Evolutionary conservation across 2,888 invertebrate species (phyloP), one percentile per base, ranked within the genome.

Genomic region (Melinopterus prodromus): DNA sequence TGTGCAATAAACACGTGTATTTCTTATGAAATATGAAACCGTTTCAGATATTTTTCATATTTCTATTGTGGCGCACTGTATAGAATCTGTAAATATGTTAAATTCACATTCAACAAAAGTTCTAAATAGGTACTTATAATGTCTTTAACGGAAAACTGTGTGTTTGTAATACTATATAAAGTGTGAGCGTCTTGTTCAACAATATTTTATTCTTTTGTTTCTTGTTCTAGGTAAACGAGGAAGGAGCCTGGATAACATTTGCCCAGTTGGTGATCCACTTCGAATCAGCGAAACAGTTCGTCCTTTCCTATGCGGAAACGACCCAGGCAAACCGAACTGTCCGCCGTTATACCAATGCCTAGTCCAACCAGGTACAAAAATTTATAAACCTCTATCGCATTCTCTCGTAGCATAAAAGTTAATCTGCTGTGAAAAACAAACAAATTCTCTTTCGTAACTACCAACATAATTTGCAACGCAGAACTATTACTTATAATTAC

Each of bases 241-340:
- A 6, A 92, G 94, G 85, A 95, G 94, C 86, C 91, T 97, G 78
- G 93, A 93, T 82, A 95, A 94, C 84, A 93, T 95, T 79, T 97
- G 97, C 84, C 95, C 96, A 0, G 93, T 94, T 1, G 96, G 96
- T 77, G 92, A 93, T 77, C 94, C 94, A 0, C 89, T 96, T 70
- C 90, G 94, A 75, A 94, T 95, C 75, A 91, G 90, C 6, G 96
- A 95, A 84, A 94, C 94, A 2, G 92, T 92, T 53, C 90, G 95
- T 75, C 96, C 97, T 0, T 97, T 96, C 89, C 90, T 97, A 37
- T 97, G 97, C 87, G 97, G 97, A 14, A 92, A 92, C 26, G 94
- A 94, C 70, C 92, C 95, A 6, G 95, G 96, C 53, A 96, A 96
- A 89, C 97, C 97, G 0, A 93, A 92, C 83, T 97, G 97, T 86